A percentile compares a stretch with the other conserved stretches of the same genome.
Conservation (phyloP, 2,113 vertebrate genomes). For the Grammomys dolichurus region DNA sequence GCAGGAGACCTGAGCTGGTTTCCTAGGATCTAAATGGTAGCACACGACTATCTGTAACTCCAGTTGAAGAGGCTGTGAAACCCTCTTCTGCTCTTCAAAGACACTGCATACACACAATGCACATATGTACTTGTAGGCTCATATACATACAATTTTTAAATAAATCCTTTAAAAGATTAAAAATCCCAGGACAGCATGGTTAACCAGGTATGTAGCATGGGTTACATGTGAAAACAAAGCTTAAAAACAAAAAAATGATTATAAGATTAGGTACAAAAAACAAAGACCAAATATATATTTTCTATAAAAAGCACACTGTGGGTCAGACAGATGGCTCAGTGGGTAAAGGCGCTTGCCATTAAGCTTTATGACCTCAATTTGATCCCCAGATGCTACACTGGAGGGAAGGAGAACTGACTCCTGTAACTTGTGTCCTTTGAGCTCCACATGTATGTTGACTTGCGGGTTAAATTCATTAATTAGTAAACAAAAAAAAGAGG, state of each 20-base stretch:
- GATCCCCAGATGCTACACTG: neutral
- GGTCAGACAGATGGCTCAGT: neutral
- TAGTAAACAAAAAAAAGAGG: neutral
- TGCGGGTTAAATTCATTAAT: neutral
- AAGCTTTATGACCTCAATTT: neutral
- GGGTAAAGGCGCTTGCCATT: neutral
- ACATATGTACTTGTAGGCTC: neutral
- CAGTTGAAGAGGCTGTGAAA: neutral
- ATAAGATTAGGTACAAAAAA: neutral
- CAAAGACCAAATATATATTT: neutral
- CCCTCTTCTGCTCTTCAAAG: too few species aligned
- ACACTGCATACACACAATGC: neutral
- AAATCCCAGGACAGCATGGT: neutral
- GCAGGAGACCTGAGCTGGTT: neutral
- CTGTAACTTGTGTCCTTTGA: neutral
- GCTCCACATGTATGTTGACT: neutral
- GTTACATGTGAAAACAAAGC: neutral
- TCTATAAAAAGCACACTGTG: neutral
- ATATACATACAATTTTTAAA: neutral
- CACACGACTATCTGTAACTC: neutral
- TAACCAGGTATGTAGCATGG: neutral
- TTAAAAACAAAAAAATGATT: neutral
- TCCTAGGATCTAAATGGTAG: neutral
- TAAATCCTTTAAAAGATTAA: neutral
- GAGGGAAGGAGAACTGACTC: neutral